These are phyloP conservation scores for Muscicapa adusta DNA, from an alignment of 2,113 vertebrate genomes.

Conservation along the genomic window DNA sequence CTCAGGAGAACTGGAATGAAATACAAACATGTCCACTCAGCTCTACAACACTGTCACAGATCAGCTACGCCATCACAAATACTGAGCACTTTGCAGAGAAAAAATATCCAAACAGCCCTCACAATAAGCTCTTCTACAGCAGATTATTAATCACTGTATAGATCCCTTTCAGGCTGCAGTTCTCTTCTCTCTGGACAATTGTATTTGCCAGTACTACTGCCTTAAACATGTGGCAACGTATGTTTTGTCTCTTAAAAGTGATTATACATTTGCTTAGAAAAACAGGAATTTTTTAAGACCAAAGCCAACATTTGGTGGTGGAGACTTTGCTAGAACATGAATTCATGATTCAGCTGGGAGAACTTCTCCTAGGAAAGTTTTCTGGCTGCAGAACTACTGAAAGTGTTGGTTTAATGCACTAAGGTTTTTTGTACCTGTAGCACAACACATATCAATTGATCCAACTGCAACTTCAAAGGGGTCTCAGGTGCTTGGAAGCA, in stretches of 20 bases:
- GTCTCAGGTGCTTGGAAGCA: neutral
- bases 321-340: neutral
- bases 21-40: neutral
- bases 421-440: neutral
- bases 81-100: neutral
- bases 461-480: slow-evolving; percentile 11
- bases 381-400: neutral
- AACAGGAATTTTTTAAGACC: neutral
- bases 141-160: neutral
- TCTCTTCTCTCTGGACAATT: neutral
- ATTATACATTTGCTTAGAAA: neutral
- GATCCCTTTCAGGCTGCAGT: neutral
- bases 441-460: neutral
- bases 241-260: neutral
- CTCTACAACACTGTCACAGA: accelerated
- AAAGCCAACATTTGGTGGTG: neutral
- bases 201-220: neutral
- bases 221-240: neutral
- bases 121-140: neutral
- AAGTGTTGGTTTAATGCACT: neutral
- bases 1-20: neutral
- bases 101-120: neutral
- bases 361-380: neutral
- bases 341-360: neutral
- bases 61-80: neutral